Evolutionary conservation across 2,113 vertebrate species (phyloP).

Genomic region (Glaucomys volans): DNA sequence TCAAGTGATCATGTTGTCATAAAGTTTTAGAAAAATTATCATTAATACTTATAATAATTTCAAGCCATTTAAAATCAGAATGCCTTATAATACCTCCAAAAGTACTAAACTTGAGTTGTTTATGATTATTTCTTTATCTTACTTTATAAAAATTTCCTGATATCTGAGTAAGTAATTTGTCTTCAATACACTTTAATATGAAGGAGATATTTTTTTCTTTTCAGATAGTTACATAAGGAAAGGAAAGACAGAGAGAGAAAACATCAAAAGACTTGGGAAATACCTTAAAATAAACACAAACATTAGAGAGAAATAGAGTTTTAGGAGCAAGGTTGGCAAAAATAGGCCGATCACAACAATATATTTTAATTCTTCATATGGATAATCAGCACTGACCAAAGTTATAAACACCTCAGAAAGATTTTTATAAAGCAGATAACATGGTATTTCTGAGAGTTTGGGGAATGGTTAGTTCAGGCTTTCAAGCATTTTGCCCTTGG

Average conservation of each 20-base stretch:
- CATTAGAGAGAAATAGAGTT: background rate
- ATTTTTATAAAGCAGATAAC: background rate
- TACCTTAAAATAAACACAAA: background rate
- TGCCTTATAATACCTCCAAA: background rate
- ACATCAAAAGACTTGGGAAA: background rate
- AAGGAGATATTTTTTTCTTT: background rate
- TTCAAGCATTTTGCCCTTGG: slow-evolving; percentile 9
- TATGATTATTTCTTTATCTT: background rate
- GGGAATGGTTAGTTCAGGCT: background rate
- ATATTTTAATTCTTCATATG: background rate
- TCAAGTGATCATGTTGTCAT: background rate
- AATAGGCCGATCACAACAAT: background rate
- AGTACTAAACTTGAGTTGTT: background rate
- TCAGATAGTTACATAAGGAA: background rate
- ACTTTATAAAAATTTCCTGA: background rate
- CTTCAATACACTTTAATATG: background rate
- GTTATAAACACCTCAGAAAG: background rate
- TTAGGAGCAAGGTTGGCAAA: background rate
- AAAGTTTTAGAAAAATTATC: slow-evolving; percentile 11
- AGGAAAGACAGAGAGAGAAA: background rate
- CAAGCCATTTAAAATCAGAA: slow-evolving; percentile 24
- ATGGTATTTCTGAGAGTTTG: slow-evolving; percentile 20
- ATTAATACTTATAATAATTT: background rate
- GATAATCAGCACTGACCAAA: background rate
- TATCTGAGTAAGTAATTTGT: slow-evolving; percentile 28